These are phyloP conservation scores for Tenthredo mesomela DNA, from an alignment of 2,888 invertebrate genomes.

Conservation along the genomic window DNA sequence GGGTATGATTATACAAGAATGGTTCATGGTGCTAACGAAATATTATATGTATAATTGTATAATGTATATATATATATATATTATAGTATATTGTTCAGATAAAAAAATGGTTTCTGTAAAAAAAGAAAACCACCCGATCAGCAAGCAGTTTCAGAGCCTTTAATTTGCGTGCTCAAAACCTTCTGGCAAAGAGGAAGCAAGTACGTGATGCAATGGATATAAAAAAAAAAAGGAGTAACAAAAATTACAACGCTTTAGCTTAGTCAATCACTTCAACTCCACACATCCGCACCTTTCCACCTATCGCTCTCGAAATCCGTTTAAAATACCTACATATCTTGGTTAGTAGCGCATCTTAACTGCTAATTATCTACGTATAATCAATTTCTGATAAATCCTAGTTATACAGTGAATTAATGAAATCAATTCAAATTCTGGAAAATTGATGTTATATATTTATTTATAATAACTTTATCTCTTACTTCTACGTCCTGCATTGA, in stretches of 20 bases:
- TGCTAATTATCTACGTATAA: background rate
- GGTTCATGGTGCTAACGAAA: background rate
- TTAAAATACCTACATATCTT: constrained; percentile 1
- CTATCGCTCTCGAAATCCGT: background rate
- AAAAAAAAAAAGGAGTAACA: background rate
- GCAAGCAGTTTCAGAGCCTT: background rate
- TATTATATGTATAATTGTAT: too few species aligned
- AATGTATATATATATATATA: background rate
- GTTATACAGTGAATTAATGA: background rate
- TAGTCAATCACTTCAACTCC: background rate
- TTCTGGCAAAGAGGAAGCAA: constrained; percentile 10
- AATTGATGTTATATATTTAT: constrained; percentile 27
- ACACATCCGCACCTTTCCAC: too few species aligned
- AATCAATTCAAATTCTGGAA: background rate
- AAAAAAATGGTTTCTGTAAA: constrained; percentile 6
- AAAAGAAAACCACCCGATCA: background rate
- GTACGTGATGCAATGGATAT: background rate
- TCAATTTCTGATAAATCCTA: background rate
- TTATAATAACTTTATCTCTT: constrained; percentile 16
- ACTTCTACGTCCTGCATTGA: constrained; percentile 61
- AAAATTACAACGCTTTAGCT: background rate
- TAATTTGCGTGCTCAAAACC: background rate
- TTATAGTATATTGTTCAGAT: background rate
- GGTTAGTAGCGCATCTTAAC: background rate
- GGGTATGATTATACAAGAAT: background rate